These are phyloP conservation scores for Pavo muticus DNA, from an alignment of 2,113 vertebrate species.

Conservation along the genomic window DNA sequence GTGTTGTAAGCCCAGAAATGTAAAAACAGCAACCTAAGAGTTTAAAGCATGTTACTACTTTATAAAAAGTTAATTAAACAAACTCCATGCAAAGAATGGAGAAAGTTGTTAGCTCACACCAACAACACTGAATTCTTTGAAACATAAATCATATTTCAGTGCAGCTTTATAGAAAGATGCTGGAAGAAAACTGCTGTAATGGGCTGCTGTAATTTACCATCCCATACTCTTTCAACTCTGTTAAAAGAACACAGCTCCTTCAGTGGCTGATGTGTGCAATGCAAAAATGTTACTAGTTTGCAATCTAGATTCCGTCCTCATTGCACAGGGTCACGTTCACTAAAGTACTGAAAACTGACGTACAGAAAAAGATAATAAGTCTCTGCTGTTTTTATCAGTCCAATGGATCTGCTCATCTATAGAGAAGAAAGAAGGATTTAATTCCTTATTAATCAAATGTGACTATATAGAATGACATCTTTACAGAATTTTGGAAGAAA, in stretches of 20 bases:
- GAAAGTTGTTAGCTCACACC: not conserved
- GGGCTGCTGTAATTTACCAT: not conserved
- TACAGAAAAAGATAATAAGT: not conserved
- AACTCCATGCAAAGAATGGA: not conserved
- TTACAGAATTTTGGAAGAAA: not conserved
- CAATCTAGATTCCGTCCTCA: not conserved
- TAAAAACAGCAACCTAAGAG: not conserved
- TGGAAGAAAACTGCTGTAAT: not conserved
- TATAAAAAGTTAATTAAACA: not conserved
- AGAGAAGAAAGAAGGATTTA: not conserved
- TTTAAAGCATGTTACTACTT: not conserved
- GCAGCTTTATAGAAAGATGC: not conserved
- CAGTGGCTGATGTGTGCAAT: not conserved
- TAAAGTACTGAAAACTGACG: not conserved
- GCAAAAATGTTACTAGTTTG: not conserved
- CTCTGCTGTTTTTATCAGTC: not conserved
- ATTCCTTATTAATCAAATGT: not conserved
- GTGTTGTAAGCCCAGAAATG: not conserved
- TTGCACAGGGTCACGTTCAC: not conserved
- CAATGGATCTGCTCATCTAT: not conserved
- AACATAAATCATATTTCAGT: not conserved
- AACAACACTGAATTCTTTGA: not conserved
- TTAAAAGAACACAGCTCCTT: not conserved
- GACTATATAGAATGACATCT: not conserved
- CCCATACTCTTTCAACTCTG: not conserved